Conservation (phyloP, 2,113 vertebrate genomes). For the Mus spicilegus region DNA sequence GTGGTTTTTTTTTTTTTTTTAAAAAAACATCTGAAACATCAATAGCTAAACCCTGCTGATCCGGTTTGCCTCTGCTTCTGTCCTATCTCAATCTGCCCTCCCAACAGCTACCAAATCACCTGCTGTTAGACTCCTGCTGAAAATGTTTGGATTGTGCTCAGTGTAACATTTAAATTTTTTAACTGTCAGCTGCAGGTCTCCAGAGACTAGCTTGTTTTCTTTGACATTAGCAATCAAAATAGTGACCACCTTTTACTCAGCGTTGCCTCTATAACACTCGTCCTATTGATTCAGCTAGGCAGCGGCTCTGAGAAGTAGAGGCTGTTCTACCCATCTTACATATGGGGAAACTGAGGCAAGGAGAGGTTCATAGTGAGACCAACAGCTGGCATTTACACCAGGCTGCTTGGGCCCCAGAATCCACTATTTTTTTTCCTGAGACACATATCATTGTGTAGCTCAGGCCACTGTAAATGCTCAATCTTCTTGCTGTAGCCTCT, state of each 20-base stretch:
- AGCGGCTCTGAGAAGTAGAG: background rate
- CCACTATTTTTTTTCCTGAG: background rate
- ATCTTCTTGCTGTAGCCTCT: background rate
- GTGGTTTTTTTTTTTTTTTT: too few species aligned
- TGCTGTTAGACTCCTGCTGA: background rate
- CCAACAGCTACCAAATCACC: background rate
- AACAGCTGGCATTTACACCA: background rate
- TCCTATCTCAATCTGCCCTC: conserved; percentile 38
- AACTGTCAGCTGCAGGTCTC: too few species aligned
- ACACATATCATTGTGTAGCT: background rate
- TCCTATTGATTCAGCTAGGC: background rate
- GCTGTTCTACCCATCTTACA: background rate
- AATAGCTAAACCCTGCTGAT: background rate
- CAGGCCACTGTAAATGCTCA: background rate
- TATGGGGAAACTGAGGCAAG: background rate
- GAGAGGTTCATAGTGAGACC: background rate
- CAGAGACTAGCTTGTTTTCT: background rate
- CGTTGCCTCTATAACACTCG: background rate
- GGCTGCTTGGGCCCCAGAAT: background rate
- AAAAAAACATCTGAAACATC: background rate
- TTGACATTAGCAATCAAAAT: background rate
- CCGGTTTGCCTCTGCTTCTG: background rate
- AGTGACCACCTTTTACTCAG: background rate
- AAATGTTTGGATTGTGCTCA: background rate
- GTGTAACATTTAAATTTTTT: background rate